Evolutionary conservation across 2,888 invertebrate species (phyloP).

Genomic region (Drosophila anomalata): DNA sequence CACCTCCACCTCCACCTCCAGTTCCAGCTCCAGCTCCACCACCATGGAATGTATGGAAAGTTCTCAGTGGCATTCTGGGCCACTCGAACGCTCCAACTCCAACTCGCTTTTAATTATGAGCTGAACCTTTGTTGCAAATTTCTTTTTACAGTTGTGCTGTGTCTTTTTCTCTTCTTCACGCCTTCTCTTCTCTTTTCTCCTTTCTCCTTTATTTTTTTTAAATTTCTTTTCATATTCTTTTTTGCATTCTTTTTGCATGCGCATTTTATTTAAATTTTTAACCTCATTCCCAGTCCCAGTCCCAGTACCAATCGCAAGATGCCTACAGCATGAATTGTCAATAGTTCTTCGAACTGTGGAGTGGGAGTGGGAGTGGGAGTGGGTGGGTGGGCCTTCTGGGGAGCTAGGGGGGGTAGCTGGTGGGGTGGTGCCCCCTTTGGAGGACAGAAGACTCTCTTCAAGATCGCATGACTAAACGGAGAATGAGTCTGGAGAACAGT

Average conservation of each 20-base stretch:
- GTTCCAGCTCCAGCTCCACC: too few relatives aligned
- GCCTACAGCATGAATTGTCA: slow-evolving; percentile 48
- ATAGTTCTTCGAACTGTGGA: slow-evolving; percentile 52
- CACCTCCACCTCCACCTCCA: neutral
- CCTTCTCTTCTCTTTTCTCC: neutral
- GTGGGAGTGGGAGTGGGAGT: neutral
- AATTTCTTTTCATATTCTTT: slow-evolving; percentile 2
- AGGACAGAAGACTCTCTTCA: neutral
- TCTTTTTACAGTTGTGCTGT: slow-evolving; percentile 38
- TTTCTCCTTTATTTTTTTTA: neutral
- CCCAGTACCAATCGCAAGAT: slow-evolving; percentile 36
- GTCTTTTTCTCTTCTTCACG: slow-evolving; percentile 8
- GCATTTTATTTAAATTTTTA: slow-evolving; percentile 75
- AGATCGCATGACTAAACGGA: neutral
- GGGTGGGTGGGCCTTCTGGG: slow-evolving; percentile 8
- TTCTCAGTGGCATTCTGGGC: slow-evolving; percentile 62
- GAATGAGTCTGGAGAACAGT: neutral
- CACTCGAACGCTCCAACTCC: slow-evolving; percentile 42
- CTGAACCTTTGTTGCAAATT: slow-evolving; percentile 59
- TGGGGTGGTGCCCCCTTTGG: neutral
- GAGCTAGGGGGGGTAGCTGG: slow-evolving; percentile 4
- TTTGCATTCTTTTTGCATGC: slow-evolving; percentile 58
- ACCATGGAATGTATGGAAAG: slow-evolving; percentile 28
- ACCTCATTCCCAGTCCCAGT: slow-evolving; percentile 61
- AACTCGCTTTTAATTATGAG: slow-evolving; percentile 69